phyloP scores from a whole-genome alignment of 2,113 vertebrate genomes.

The Varanus salvator region DNA sequence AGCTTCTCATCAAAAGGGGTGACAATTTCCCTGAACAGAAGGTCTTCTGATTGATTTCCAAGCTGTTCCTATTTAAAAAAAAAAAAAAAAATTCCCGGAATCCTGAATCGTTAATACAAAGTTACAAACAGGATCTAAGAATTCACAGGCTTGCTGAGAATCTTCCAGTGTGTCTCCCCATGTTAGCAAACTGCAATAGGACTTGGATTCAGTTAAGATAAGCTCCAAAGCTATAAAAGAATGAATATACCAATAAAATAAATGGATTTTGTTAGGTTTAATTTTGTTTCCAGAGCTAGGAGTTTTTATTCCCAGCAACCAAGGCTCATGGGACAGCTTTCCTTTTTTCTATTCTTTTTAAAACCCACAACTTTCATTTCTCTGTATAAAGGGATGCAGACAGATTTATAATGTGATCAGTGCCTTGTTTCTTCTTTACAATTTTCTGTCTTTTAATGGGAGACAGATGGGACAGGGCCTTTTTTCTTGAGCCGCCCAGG shows the following conservation, averaged over 20 bases:
- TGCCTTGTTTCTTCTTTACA: not conserved
- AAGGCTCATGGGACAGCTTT: not conserved
- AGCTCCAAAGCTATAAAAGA: constrained; percentile 27
- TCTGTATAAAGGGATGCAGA: not conserved
- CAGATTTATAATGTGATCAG: not conserved
- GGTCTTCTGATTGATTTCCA: constrained; percentile 11
- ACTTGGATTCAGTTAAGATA: constrained; percentile 6
- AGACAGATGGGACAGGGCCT: not conserved
- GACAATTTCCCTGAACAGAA: not conserved
- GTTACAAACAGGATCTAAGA: constrained; percentile 8
- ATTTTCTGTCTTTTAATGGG: not conserved
- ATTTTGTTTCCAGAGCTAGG: constrained; percentile 20
- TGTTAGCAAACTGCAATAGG: not conserved
- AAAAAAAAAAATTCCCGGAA: not conserved
- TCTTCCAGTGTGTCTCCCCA: constrained; percentile 15
- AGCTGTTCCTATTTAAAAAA: not conserved
- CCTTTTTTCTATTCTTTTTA: not conserved
- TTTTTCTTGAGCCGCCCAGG: not conserved
- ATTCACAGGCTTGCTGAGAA: constrained; percentile 12
- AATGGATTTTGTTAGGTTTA: constrained; percentile 27
- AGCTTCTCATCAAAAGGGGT: too few species aligned
- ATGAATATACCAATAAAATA: constrained; percentile 21
- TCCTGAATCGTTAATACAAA: constrained; percentile 5
- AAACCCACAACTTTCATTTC: not conserved
- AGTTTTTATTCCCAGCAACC: constrained; percentile 3